Conservation (phyloP, 2,113 vertebrate species). For the Catharus bicknelli region DNA sequence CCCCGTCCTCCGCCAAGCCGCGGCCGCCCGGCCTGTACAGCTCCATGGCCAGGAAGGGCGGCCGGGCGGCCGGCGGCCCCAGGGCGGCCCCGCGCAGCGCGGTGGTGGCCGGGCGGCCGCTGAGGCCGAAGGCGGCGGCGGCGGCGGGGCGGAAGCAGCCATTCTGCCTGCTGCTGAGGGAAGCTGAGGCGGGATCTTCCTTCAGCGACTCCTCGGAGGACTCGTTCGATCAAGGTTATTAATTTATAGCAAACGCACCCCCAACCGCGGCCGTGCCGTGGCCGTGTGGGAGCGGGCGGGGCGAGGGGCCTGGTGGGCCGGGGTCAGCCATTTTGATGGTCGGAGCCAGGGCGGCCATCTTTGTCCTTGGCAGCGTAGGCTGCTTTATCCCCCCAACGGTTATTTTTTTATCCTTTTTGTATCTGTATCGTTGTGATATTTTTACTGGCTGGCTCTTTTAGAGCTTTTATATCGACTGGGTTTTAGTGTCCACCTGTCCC, state of each 20-base stretch:
- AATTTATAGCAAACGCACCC: slow-evolving; percentile 76
- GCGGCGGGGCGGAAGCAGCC: slow-evolving; percentile 86
- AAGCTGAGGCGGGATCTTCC: slow-evolving; percentile 84
- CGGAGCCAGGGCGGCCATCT: slow-evolving; percentile 72
- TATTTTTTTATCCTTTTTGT: slow-evolving; percentile 72
- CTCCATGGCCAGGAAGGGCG: slow-evolving; percentile 74
- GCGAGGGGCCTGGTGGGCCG: slow-evolving; percentile 5
- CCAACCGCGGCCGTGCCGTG: background rate
- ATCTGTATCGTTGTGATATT: slow-evolving; percentile 76
- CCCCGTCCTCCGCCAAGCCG: slow-evolving; percentile 68
- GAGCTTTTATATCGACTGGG: slow-evolving; percentile 68
- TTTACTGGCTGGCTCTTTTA: slow-evolving; percentile 74
- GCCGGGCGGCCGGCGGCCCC: slow-evolving; percentile 46
- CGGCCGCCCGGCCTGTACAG: slow-evolving; percentile 74
- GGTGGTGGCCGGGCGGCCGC: slow-evolving; percentile 57
- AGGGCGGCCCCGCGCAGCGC: slow-evolving; percentile 60
- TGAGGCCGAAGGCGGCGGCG: slow-evolving; percentile 77
- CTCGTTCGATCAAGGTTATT: slow-evolving; percentile 99
- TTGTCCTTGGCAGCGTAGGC: slow-evolving; percentile 77
- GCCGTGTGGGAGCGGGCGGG: background rate
- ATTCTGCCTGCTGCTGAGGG: slow-evolving; percentile 91
- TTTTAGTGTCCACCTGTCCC: slow-evolving; percentile 63
- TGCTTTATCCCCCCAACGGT: slow-evolving; percentile 62
- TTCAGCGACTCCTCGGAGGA: slow-evolving; percentile 91
- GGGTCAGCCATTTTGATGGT: slow-evolving; percentile 70